phyloP scores from a whole-genome alignment of 2,888 invertebrate genomes.

The Acleris emargana region DNA sequence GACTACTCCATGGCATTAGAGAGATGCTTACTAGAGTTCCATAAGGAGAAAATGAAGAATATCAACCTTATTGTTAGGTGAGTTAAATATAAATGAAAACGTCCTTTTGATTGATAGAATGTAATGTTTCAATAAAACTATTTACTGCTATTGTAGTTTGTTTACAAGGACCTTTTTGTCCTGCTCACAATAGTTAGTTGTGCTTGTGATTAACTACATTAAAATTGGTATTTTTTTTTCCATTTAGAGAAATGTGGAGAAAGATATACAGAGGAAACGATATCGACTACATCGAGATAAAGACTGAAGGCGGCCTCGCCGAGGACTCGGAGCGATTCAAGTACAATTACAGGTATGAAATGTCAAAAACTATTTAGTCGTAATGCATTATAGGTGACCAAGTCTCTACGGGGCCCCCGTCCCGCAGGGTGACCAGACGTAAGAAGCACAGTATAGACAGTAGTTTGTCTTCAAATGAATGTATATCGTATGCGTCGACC shows the following conservation, averaged over 20 bases:
- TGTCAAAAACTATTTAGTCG: conserved; percentile 26
- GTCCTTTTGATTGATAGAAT: neutral
- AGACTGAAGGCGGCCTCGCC: conserved; percentile 85
- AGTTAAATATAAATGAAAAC: conserved; percentile 35
- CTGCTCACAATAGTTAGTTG: too few species aligned
- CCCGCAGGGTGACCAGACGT: too few species aligned
- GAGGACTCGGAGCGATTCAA: conserved; percentile 74
- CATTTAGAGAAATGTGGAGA: conserved; percentile 87
- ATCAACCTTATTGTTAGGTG: conserved; percentile 95
- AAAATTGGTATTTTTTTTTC: neutral
- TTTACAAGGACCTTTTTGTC: too few species aligned
- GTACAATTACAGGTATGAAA: conserved; percentile 78
- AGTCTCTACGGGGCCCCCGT: too few species aligned
- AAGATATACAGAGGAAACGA: conserved; percentile 95
- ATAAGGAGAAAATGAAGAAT: conserved; percentile 95
- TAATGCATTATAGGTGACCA: too few species aligned
- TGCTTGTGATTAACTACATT: neutral
- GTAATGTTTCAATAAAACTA: too few species aligned
- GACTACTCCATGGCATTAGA: conserved; percentile 93
- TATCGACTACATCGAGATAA: conserved; percentile 97
- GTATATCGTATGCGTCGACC: too few species aligned
- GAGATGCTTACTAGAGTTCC: conserved; percentile 94
- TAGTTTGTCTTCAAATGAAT: too few species aligned
- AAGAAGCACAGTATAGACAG: too few species aligned
- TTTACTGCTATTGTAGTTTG: too few species aligned